Conservation (phyloP, 2,113 vertebrate species). For the Ictalurus furcatus region DNA sequence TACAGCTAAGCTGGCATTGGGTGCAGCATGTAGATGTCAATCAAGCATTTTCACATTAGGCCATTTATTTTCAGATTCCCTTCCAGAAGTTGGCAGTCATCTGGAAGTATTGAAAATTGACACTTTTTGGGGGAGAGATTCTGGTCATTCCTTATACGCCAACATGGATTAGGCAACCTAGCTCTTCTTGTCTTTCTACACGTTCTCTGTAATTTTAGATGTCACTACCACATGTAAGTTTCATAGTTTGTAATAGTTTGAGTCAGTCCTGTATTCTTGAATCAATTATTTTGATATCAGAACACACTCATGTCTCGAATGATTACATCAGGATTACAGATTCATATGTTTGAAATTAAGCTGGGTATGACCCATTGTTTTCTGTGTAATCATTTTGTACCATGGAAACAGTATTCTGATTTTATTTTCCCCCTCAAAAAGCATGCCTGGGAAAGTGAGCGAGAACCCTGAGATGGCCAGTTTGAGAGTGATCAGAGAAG, state of each 20-base stretch:
- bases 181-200: background rate
- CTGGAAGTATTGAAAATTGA: background rate
- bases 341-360: background rate
- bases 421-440: background rate
- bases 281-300: background rate
- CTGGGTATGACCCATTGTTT: background rate
- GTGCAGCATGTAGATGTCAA: slow-evolving; percentile 13
- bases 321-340: background rate
- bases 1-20: background rate
- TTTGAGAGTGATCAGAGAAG: slow-evolving; percentile 30
- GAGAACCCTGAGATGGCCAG: background rate
- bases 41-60: background rate
- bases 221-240: background rate
- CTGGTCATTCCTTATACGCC: background rate
- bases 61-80: background rate
- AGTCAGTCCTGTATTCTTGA: background rate
- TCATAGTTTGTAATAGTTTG: background rate
- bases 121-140: background rate
- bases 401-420: background rate
- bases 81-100: background rate
- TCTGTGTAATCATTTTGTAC: background rate
- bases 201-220: background rate
- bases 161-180: background rate
- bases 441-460: slow-evolving; percentile 23
- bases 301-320: background rate